Evolutionary conservation across 2,797 vertebrate genomes (phyloP).

Genomic region (Ibycter americanus): DNA sequence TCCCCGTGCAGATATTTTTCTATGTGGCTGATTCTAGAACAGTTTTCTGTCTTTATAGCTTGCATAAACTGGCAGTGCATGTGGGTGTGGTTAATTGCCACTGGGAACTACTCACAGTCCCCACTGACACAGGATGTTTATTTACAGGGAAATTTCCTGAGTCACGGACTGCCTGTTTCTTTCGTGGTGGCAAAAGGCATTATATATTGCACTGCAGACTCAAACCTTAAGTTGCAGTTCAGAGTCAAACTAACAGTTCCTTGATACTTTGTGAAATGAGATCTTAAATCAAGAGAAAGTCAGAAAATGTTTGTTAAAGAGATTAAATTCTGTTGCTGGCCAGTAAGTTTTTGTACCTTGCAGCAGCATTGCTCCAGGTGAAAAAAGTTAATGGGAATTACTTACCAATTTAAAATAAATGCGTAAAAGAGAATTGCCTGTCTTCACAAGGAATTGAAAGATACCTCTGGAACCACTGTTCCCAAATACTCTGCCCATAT

Average conservation of each 20-base stretch:
- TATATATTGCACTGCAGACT: not conserved
- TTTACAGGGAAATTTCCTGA: slow-evolving; percentile 46
- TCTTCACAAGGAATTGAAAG: not conserved
- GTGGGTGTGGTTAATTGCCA: slow-evolving; percentile 20
- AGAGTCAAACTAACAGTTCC: not conserved
- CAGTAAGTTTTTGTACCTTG: not conserved
- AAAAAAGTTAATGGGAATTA: not conserved
- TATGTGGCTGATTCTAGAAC: not conserved
- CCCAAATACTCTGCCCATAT: not conserved
- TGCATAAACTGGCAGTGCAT: not conserved
- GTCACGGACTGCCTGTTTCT: slow-evolving; percentile 8
- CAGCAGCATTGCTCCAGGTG: not conserved
- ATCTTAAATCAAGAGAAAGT: not conserved
- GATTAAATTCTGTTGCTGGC: not conserved
- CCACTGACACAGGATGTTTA: slow-evolving; percentile 31
- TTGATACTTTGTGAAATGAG: not conserved
- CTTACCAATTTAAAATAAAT: not conserved
- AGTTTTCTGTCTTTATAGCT: not conserved
- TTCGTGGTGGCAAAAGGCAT: not conserved
- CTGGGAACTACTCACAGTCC: slow-evolving; percentile 9
- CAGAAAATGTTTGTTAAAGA: not conserved
- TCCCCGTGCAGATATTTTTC: not conserved
- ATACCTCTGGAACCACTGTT: not conserved
- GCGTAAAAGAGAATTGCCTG: not conserved
- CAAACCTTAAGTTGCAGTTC: not conserved